Evolutionary conservation across 2,888 invertebrate species (phyloP).

Genomic region (Ophion slaviceki): DNA sequence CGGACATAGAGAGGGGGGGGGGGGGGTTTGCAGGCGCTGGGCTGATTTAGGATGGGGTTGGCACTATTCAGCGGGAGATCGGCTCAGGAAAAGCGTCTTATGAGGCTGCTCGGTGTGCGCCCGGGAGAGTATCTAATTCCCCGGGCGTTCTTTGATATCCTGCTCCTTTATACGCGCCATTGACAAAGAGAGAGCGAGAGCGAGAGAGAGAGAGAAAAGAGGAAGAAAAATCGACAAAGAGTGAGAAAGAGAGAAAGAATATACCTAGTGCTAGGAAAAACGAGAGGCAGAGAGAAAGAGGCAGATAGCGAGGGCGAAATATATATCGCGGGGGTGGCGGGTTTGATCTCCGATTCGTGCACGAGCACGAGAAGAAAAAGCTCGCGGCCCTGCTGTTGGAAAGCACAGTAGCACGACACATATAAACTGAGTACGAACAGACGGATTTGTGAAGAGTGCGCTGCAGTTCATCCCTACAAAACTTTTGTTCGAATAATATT

Average conservation of each 20-base stretch:
- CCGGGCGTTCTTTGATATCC: conserved; percentile 72
- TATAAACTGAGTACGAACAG: conserved; percentile 1
- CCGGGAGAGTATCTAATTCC: conserved; percentile 75
- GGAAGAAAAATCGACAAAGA: conserved; percentile 77
- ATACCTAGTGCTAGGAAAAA: not conserved
- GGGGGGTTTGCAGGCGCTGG: conserved; percentile 49
- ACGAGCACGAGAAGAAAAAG: conserved; percentile 30
- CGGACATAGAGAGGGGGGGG: not conserved
- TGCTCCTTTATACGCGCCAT: conserved; percentile 68
- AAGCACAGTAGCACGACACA: conserved; percentile 7
- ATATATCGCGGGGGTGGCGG: conserved; percentile 73
- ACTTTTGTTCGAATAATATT: not conserved
- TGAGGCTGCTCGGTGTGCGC: conserved; percentile 62
- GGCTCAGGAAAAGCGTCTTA: conserved; percentile 74
- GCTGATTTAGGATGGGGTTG: not conserved
- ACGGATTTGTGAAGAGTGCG: conserved; percentile 25
- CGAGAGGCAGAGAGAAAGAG: not conserved
- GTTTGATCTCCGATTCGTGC: conserved; percentile 61
- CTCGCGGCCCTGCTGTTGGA: not conserved
- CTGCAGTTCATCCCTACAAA: conserved; percentile 7
- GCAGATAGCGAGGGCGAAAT: conserved; percentile 40
- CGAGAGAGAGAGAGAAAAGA: conserved; percentile 41
- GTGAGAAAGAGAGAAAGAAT: conserved; percentile 66
- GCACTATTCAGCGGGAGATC: conserved; percentile 71
- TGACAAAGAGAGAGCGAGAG: conserved; percentile 64